Evolutionary conservation across 2,888 invertebrate genomes (phyloP).

Genomic region (Nymphalis polychloros): DNA sequence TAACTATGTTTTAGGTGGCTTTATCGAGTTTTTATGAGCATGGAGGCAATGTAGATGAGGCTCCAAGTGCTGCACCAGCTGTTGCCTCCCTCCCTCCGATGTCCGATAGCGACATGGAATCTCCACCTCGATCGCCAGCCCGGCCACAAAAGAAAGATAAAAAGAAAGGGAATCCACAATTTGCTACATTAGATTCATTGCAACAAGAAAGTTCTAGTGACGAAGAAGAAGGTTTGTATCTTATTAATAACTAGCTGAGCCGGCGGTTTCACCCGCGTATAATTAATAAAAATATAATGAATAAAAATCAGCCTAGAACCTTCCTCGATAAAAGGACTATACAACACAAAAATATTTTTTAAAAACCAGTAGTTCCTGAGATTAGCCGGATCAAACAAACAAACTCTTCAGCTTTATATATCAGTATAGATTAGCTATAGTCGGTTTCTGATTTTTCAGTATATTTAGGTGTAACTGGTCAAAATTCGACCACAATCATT

Average conservation of each 20-base stretch:
- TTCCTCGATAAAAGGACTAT: no score
- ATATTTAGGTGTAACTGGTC: no score
- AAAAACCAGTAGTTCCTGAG: no score
- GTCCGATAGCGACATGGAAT: slow-evolving; percentile 72
- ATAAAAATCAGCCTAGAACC: no score
- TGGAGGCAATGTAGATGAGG: slow-evolving; percentile 81
- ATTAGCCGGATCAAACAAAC: no score
- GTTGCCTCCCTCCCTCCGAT: slow-evolving; percentile 54
- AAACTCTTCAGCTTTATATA: no score
- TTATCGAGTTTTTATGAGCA: slow-evolving; percentile 91
- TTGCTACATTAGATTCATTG: slow-evolving; percentile 82
- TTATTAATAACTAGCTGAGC: no score
- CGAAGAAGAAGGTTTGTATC: slow-evolving; percentile 82
- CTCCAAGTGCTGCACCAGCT: slow-evolving; percentile 51
- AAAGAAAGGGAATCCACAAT: slow-evolving; percentile 71
- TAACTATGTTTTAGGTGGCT: slow-evolving; percentile 82
- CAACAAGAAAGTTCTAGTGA: slow-evolving; percentile 82
- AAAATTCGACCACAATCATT: no score
- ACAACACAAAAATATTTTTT: no score
- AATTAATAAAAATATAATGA: no score
- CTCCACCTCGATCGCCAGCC: slow-evolving; percentile 63
- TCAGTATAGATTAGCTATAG: no score
- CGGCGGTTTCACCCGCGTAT: no score
- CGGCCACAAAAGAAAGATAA: slow-evolving; percentile 64
- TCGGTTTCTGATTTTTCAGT: background rate